phyloP scores from a whole-genome alignment of 1,140 invertebrate genomes.

The Steinernema feltiae region DNA sequence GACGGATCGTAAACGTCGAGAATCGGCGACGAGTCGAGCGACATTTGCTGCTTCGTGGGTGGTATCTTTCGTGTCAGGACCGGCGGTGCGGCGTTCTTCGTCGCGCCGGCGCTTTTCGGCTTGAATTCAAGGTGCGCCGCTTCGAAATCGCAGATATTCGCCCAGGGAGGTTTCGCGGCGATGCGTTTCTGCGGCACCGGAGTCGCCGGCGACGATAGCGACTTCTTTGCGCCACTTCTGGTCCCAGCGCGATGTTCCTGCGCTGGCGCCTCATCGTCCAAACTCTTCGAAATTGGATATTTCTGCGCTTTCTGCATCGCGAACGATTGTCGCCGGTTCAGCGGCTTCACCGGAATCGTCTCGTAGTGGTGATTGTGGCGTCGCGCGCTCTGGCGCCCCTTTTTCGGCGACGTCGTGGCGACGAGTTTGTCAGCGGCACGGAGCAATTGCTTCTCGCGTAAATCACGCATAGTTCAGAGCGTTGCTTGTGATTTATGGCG shows the following conservation, averaged over 20 bases:
- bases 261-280: background rate
- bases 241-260: too few relatives aligned
- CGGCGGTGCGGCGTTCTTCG: background rate
- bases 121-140: background rate
- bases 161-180: background rate
- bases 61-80: background rate
- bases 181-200: background rate
- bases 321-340: background rate
- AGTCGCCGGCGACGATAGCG: background rate
- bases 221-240: background rate
- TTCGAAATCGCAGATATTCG: background rate
- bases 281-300: constrained; percentile 1
- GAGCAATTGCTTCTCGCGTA: background rate
- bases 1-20: background rate
- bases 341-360: background rate
- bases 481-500: background rate
- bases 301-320: background rate
- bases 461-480: constrained; percentile 5
- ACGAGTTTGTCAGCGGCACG: background rate
- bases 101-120: background rate
- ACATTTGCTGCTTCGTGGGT: background rate
- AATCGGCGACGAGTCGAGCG: constrained; percentile 3
- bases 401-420: background rate
- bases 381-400: background rate
- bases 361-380: constrained; percentile 11